Evolutionary conservation across 2,113 vertebrate species (phyloP), one percentile per base, ranked within the genome.

Genomic region (Caretta caretta): DNA sequence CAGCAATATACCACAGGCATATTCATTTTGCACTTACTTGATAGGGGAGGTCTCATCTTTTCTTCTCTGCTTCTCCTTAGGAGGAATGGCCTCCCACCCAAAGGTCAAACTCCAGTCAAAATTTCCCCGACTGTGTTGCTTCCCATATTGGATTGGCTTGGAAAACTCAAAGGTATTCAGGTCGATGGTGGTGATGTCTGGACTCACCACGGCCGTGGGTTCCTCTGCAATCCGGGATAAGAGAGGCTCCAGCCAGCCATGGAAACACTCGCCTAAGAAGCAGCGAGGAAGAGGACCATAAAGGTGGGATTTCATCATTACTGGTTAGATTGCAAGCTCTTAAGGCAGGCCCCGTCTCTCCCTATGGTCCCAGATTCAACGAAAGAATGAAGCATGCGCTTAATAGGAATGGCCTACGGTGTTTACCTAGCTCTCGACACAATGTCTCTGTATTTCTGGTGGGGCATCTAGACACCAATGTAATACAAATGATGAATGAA

Each of bases 51-150:
- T 99, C 98, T 99, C 99, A 49, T 99, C 99, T 92, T 99, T 99
- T 94, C 99, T 99, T 72, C 98, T 98, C 94, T 96, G 98, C 90
- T 92, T 98, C 76, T 99, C 99, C 0, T 98, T 98, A 0, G 95
- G 86, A 0, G 99, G 99, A 5, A 99, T 84, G 0, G 89, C 2
- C 96, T 99, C 99, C 99, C 99, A 99, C 96, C 99, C 99, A 0
- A 99, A 99, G 0, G 98, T 98, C 92, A 99, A 97, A 93, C 99
- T 99, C 99, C 99, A 99, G 98, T 99, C 99, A 50, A 99, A 99
- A 97, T 99, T 99, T 10, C 99, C 99, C 0, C 99, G 98, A 97
- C 99, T 99, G 88, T 98, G 99, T 27, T 98, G 98, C 8, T 97
- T 99, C 49, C 97, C 98, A 0, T 95, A 98, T 91, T 98, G 96